Base-by-base conservation (phyloP, 2,797 vertebrate species). In the Selene dorsalis region DNA sequence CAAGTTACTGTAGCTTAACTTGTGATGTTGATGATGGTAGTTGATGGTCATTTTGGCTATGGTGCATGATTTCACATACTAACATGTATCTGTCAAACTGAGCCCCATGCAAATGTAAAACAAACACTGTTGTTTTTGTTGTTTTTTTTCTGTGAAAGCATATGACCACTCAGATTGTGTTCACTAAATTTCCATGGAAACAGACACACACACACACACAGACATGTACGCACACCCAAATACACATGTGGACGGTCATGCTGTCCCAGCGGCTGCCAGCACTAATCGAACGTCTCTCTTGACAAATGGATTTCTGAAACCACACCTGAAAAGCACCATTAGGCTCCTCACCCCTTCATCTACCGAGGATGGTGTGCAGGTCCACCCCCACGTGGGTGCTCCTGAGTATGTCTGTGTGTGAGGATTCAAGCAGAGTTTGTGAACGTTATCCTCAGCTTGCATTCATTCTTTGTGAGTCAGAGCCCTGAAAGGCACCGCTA, bases 291-390 rank as follows among this genome's bases (percentile, higher is more conserved):
- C 88, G 85, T 86, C 87, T 93, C 84, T 89, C 62, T 76, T 89
- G 89, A 93, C 89, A 91, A 94, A 93, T 91, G 85, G 83, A 87
- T 86, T 91, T 89, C 89, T 91, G 85, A 91, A 89, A 88, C 83
- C 87, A 84, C 90, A 93, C 89, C 88, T 91, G 87, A 84, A 90
- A 92, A 90, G 90, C 89, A 87, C 87, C 88, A 92, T 92, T 91
- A 92, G 76, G 77, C 75, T 84, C 74, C 65, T 80, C 83, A 69
- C 75, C 79, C 78, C 70, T 83, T 79, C 75, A 73, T 73, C 69
- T 52, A 64, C 84, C 81, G 84, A 86, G 83, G 76, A 84, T 71
- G 62, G 9, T 77, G 59, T 69, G 52, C 75, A 68, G 73, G 65
- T 75, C n/a, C 45, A 74, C 24, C 2, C 41, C 39, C 22, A 41